Evolutionary conservation across 2,113 vertebrate species (phyloP).

Genomic region (Pygoscelis adeliae): DNA sequence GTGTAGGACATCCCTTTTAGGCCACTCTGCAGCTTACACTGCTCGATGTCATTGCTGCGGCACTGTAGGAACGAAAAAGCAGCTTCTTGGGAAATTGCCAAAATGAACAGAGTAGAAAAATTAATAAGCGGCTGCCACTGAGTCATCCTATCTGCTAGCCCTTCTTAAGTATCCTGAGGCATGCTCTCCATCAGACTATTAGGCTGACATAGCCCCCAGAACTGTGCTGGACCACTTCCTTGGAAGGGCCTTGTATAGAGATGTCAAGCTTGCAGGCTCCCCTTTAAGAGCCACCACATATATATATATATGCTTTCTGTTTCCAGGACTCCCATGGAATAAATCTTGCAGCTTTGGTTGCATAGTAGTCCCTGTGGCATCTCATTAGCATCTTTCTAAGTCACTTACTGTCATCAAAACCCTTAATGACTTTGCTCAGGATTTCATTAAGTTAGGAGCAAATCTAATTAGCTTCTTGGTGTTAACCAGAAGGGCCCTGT

Average conservation of each 20-base stretch:
- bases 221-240: background rate
- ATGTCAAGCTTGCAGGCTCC: conserved; percentile 2
- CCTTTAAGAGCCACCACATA: conserved; percentile 2
- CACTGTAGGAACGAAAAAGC: background rate
- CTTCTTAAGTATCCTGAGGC: background rate
- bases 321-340: conserved; percentile 11
- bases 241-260: background rate
- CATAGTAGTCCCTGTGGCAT: conserved; percentile 38
- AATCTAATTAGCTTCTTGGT: conserved; percentile 61
- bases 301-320: background rate
- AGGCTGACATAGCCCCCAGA: background rate
- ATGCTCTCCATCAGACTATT: fast-evolving
- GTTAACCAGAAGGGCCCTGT: conserved; percentile 1
- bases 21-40: background rate
- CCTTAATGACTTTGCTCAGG: conserved; percentile 61
- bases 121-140: background rate
- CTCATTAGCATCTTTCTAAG: conserved; percentile 57
- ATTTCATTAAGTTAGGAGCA: conserved; percentile 64
- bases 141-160: background rate
- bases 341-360: background rate
- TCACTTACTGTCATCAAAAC: conserved; percentile 53
- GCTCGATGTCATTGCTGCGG: background rate
- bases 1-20: background rate
- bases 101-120: background rate
- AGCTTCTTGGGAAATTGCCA: background rate